Percentiles rank a stretch among this genome's conserved stretches.
Evolutionary conservation across 2,113 vertebrate species (phyloP).

Genomic region (Tinamus guttatus): DNA sequence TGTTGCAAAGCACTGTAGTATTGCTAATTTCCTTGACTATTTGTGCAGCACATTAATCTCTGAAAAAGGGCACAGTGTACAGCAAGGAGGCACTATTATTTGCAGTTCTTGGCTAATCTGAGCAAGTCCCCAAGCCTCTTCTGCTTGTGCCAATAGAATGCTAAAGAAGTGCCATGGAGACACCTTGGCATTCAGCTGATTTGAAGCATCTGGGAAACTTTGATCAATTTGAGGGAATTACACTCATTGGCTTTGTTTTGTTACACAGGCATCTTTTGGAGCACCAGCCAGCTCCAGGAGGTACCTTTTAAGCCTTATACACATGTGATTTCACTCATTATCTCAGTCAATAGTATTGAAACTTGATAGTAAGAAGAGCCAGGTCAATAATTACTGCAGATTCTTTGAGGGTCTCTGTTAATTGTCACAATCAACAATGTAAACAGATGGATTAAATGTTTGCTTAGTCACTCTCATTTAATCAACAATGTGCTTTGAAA

Average conservation of each 20-base stretch:
- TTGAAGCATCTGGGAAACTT: conserved; percentile 4
- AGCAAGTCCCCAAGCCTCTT: not conserved
- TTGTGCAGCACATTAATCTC: not conserved
- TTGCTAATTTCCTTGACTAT: not conserved
- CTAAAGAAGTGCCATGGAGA: not conserved
- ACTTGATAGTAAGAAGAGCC: conserved; percentile 32
- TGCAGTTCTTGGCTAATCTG: not conserved
- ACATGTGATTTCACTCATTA: conserved; percentile 52
- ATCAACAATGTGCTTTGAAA: not conserved
- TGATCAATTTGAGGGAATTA: conserved; percentile 24
- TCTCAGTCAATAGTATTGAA: conserved; percentile 59
- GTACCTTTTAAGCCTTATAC: not conserved
- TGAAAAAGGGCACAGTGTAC: not conserved
- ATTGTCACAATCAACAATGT: conserved; percentile 27
- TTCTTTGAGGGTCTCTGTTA: conserved; percentile 43
- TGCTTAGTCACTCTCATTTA: not conserved
- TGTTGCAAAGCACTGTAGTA: not conserved
- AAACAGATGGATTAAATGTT: conserved; percentile 44
- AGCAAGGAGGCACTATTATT: not conserved
- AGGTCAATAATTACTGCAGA: conserved; percentile 9
- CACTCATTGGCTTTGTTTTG: not conserved
- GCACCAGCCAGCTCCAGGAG: not conserved
- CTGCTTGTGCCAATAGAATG: not conserved
- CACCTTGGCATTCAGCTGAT: not conserved
- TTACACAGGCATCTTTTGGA: not conserved